Percentiles rank a stretch among this genome's conserved stretches.
These are phyloP conservation scores for Motacilla tschutschensis DNA, from an alignment of 2,113 vertebrate genomes.

Conservation along the genomic window DNA sequence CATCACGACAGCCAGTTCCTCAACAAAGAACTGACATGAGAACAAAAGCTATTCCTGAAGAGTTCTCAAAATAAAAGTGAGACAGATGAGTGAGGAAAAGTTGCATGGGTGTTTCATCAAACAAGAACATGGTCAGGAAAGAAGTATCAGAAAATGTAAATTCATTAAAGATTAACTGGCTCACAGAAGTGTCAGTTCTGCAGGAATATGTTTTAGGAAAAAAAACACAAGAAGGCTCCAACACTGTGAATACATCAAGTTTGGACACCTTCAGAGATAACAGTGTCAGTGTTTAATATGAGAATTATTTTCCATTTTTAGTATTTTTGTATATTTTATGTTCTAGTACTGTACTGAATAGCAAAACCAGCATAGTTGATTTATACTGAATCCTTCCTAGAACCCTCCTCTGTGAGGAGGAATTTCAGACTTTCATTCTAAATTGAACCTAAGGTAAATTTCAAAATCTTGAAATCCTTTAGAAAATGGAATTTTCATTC, in stretches of 20 bases:
- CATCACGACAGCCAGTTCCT: slow-evolving; percentile 40
- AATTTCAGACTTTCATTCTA: background rate
- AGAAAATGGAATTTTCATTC: background rate
- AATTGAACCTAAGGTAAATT: background rate
- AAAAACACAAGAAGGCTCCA: background rate
- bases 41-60: slow-evolving; percentile 61
- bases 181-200: background rate
- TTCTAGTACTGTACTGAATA: background rate
- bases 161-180: background rate
- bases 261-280: background rate
- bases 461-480: background rate
- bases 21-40: slow-evolving; percentile 55
- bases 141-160: background rate
- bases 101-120: slow-evolving; percentile 34
- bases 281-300: background rate
- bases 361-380: background rate
- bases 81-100: slow-evolving; percentile 40
- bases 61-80: slow-evolving; percentile 55
- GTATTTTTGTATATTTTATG: background rate
- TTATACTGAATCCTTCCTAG: background rate
- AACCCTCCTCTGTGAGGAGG: background rate
- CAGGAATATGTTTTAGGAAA: background rate
- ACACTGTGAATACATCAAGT: background rate
- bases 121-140: slow-evolving; percentile 32
- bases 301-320: slow-evolving; percentile 12